Evolutionary conservation across 2,888 invertebrate species (phyloP).

Genomic region (Chrysodeixis includens): DNA sequence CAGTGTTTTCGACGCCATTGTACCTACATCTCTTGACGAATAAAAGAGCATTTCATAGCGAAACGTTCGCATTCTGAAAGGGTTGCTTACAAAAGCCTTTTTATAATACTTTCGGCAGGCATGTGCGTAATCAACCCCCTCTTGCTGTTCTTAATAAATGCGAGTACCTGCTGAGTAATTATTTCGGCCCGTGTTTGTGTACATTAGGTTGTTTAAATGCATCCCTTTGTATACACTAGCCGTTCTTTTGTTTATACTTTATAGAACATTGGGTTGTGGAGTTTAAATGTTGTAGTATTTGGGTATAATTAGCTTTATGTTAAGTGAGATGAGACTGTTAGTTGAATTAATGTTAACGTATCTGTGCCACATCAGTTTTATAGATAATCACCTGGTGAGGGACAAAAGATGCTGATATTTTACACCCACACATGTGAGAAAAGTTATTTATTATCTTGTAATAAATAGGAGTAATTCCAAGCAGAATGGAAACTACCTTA

Average conservation of each 20-base stretch:
- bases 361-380: background rate
- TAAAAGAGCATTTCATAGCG: constrained; percentile 84
- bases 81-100: constrained; percentile 84
- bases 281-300: background rate
- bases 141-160: constrained; percentile 76
- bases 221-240: constrained; percentile 42
- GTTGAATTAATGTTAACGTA: background rate
- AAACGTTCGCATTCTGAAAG: constrained; percentile 74
- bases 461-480: background rate
- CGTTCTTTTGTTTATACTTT: constrained; percentile 4
- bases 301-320: background rate
- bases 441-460: too few species aligned
- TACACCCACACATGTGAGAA: too few species aligned
- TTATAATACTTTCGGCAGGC: constrained; percentile 83
- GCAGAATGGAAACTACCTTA: background rate
- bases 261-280: background rate
- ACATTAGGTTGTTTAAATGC: constrained; percentile 49
- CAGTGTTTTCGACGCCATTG: constrained; percentile 78
- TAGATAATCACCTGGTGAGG: too few species aligned
- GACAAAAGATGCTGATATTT: too few species aligned
- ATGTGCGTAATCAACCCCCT: constrained; percentile 74
- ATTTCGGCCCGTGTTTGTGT: constrained; percentile 61
- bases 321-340: background rate
- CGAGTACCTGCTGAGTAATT: constrained; percentile 74
- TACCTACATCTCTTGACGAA: constrained; percentile 68